Evolutionary conservation across 2,888 invertebrate species (phyloP), one percentile per base, ranked within the genome.

Genomic region (Chalcosyrphus nemorum): DNA sequence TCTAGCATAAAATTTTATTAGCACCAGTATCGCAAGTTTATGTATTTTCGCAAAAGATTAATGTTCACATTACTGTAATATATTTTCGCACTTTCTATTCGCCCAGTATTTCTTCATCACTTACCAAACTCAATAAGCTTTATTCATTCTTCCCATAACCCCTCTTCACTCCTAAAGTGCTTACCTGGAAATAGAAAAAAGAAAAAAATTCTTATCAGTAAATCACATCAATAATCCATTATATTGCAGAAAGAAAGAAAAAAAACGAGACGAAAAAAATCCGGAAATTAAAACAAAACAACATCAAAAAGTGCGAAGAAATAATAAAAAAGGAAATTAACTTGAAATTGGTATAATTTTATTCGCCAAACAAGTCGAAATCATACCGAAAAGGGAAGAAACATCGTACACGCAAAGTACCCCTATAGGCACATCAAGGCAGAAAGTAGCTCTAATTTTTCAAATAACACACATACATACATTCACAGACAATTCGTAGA

Each of bases 261-360:
- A 2, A 43, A 17, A 27, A 32, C 43, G 27, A 29, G 11, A 35
- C 19, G 29, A 52, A 21, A 43, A 17, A 63, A 63, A 72, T 11
- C 68, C 72, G 84, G 84, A 84, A 65, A 84, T 80, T 84, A 80
- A 84, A 70, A 80, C 59, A 80, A 80, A 84, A 84, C 57, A 84
- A 50, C 77, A 82, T 35, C 27, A 72, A 45, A 77, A 71, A 75
- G 57, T 78, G 78, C 43, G 66, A 72, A 68, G 52, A 43, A 50
- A 75, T 45, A 66, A 63, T 24, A 76, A 68, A 57, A 70, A 84
- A 84, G 84, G 84, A 84, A 84, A 84, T 84, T 84, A 80, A 80
- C 80, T 84, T 75, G 57, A 75, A 84, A 80, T 80, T 74, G 84
- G 80, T 45, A 84, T 84, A 84, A 84, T 74, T 78, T 45, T 50